Evolutionary conservation across 2,888 invertebrate genomes (phyloP).

Genomic region (Trimorus sp.): DNA sequence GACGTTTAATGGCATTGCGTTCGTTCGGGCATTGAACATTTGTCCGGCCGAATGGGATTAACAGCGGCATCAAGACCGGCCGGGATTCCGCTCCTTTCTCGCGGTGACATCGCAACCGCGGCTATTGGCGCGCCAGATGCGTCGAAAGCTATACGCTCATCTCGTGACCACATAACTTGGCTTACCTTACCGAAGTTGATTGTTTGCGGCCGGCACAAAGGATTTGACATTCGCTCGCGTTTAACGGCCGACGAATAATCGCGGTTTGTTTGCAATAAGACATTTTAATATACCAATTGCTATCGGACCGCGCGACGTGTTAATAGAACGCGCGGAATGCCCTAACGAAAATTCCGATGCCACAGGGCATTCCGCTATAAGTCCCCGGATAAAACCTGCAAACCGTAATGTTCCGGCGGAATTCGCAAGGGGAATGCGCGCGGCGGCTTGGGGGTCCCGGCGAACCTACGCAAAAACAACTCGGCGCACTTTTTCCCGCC

Average conservation of each 20-base stretch:
- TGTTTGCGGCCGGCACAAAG: constrained; percentile 76
- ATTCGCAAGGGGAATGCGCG: constrained; percentile 51
- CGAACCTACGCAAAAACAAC: constrained; percentile 13
- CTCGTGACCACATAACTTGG: constrained; percentile 65
- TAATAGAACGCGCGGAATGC: constrained; percentile 58
- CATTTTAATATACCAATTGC: constrained; percentile 48
- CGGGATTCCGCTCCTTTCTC: constrained; percentile 66
- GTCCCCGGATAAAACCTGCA: constrained; percentile 59
- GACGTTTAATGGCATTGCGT: constrained; percentile 6
- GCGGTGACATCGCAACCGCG: constrained; percentile 68
- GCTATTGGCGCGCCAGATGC: constrained; percentile 72
- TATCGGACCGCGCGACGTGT: constrained; percentile 49
- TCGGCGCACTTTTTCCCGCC: constrained; percentile 13
- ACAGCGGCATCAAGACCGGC: constrained; percentile 36
- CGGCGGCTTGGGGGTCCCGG: constrained; percentile 26
- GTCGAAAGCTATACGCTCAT: constrained; percentile 71
- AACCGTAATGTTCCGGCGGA: constrained; percentile 57
- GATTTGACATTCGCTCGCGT: constrained; percentile 60
- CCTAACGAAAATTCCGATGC: constrained; percentile 59
- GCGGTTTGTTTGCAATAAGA: constrained; percentile 5
- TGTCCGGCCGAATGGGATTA: constrained; percentile 32
- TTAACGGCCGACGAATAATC: constrained; percentile 37
- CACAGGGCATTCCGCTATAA: constrained; percentile 56
- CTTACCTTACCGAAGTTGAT: constrained; percentile 68
- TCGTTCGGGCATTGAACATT: constrained; percentile 37